Conservation (phyloP, 2,113 vertebrate species). For the Serinus canaria region DNA sequence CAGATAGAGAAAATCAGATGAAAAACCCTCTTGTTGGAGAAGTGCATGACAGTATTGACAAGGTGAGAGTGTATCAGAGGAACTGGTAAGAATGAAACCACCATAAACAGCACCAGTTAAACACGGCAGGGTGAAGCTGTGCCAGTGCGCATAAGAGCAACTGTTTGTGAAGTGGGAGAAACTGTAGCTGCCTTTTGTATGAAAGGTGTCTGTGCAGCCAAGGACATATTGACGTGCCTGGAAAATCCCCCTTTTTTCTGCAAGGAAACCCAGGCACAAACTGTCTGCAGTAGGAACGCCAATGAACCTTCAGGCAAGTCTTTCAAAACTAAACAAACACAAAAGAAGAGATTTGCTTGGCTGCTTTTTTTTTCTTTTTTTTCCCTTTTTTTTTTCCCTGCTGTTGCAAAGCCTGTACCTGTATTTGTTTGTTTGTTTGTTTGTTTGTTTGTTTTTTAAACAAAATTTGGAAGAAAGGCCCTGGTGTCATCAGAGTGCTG, state of each 20-base stretch:
- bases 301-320: constrained; percentile 53
- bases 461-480: background rate
- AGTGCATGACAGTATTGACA: background rate
- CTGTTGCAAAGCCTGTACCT: background rate
- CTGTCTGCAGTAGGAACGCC: constrained; percentile 18
- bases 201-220: constrained; percentile 32
- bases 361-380: background rate
- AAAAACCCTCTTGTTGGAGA: background rate
- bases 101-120: constrained; percentile 4
- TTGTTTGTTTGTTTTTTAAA: background rate
- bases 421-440: background rate
- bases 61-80: background rate
- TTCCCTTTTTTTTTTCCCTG: no score
- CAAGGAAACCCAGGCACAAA: constrained; percentile 39
- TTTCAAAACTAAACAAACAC: constrained; percentile 49
- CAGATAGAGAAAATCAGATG: background rate
- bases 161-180: constrained; percentile 19
- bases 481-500: background rate
- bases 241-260: constrained; percentile 22
- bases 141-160: background rate
- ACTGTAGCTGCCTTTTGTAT: background rate
- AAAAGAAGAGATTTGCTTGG: background rate
- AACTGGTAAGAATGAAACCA: constrained; percentile 13
- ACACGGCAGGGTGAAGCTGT: background rate
- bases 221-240: constrained; percentile 52